Evolutionary conservation across 2,113 vertebrate species (phyloP), one percentile per base, ranked within the genome.

Genomic region (Chionomys nivalis): DNA sequence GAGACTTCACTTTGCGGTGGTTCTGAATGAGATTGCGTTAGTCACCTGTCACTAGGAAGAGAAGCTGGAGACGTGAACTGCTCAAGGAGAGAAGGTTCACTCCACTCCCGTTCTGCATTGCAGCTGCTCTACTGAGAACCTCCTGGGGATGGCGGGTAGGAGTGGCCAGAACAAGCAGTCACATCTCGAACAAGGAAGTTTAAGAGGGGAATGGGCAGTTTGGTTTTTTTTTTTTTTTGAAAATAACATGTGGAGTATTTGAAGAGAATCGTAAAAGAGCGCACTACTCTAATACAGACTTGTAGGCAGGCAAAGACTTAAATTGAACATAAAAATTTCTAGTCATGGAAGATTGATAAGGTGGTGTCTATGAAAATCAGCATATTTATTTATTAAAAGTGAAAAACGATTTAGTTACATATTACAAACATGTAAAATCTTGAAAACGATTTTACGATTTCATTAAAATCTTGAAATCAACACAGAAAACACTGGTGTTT

Each of bases 1-100:
- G 91, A 77, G 96, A 79, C 79, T 96, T 96, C 90, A 89, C 89
- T 77, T 90, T 87, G 36, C 31, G 31, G 61, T 61, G 9, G 61
- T 66, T 92, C 66, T 55, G 89, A 91, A 81, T 73, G 42, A 91
- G 81, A 76, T 47, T 26, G 5, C 2, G 6, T 63, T 47, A 81
- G 39, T 81, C 26, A 86, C 68, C 39, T 47, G 83, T 68, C 42
- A 49, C 42, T 86, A 49, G 73, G 52, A 65, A 24, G 42, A 81
- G 63, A 73, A 75, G 49, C 33, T 21, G 2, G 17, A 89, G 42
- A 68, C 17, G 39, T 28, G 58, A 94, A 73, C 39, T 82, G 81
- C 49, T 52, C 0, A 52, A 81, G 63, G 24, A 52, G 17, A 49
- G n/a, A 52, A 89, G 66, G 52, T 82, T 88, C 52, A 44, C 33